Percentiles rank a stretch among this genome's conserved stretches.
Conservation (phyloP, 2,797 vertebrate genomes). For the Rhabdomys pumilio region DNA sequence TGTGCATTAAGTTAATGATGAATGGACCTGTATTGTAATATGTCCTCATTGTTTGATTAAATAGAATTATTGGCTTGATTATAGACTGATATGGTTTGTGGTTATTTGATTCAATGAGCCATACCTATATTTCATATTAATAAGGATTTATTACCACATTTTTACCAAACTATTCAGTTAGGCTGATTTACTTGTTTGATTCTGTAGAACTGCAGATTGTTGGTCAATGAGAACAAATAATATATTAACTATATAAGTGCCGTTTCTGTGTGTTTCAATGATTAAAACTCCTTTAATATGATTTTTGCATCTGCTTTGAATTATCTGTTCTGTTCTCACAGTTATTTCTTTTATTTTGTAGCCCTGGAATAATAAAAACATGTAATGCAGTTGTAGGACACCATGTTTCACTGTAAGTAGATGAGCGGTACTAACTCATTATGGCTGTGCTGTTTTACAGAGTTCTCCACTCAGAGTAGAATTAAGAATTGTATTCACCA, state of each 20-base stretch:
- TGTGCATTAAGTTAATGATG: neutral
- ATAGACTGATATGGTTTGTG: neutral
- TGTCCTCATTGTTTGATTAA: neutral
- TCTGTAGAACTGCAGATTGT: conserved; percentile 21
- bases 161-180: neutral
- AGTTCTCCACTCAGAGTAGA: neutral
- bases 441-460: neutral
- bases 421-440: neutral
- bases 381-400: neutral
- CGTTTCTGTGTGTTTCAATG: conserved; percentile 7
- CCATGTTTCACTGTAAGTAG: conserved; percentile 20
- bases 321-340: neutral
- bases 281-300: conserved; percentile 15
- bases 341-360: conserved; percentile 47
- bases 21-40: neutral
- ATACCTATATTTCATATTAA: neutral
- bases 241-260: conserved; percentile 20
- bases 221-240: conserved; percentile 70
- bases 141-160: neutral
- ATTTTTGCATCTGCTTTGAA: neutral
- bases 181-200: neutral
- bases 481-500: neutral
- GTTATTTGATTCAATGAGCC: neutral
- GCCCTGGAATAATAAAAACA: conserved; percentile 8
- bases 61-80: neutral